Conservation (phyloP, 2,113 vertebrate genomes). For the Oreotrochilus melanogaster region DNA sequence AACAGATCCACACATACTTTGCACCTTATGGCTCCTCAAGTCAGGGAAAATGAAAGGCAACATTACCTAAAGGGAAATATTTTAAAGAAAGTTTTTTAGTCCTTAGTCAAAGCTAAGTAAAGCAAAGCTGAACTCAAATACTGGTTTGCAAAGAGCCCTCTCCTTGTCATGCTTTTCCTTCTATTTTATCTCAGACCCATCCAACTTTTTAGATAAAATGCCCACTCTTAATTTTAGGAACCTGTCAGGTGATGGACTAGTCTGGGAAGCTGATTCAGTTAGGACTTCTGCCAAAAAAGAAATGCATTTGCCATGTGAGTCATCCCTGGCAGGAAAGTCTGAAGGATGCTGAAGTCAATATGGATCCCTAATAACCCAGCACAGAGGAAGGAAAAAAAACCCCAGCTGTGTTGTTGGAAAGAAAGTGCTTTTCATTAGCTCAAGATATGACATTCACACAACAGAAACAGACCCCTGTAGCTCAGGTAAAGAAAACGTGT, state of each 20-base stretch:
- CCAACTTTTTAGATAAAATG: neutral
- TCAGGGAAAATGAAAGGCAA: rapidly evolving
- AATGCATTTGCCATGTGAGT: slow-evolving; percentile 5
- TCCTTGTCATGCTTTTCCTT: too few species aligned
- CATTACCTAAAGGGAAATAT: neutral
- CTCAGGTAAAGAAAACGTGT: neutral
- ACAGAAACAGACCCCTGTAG: neutral
- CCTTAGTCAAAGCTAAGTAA: neutral
- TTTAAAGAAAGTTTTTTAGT: neutral
- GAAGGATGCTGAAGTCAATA: neutral
- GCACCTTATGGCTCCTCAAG: neutral
- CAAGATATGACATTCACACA: neutral
- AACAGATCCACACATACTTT: rapidly evolving
- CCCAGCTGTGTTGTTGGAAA: neutral
- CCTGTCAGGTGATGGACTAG: neutral
- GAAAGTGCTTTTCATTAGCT: neutral
- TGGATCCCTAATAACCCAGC: neutral
- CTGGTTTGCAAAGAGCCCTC: too few species aligned
- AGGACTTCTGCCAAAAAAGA: slow-evolving; percentile 25
- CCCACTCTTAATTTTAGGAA: slow-evolving; percentile 32
- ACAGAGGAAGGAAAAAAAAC: neutral
- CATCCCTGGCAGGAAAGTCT: neutral
- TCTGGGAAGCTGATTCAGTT: slow-evolving; percentile 1
- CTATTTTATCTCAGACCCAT: too few species aligned
- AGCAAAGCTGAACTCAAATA: too few species aligned